Evolutionary conservation across 2,888 invertebrate species (phyloP).

Genomic region (Folsomia candida): DNA sequence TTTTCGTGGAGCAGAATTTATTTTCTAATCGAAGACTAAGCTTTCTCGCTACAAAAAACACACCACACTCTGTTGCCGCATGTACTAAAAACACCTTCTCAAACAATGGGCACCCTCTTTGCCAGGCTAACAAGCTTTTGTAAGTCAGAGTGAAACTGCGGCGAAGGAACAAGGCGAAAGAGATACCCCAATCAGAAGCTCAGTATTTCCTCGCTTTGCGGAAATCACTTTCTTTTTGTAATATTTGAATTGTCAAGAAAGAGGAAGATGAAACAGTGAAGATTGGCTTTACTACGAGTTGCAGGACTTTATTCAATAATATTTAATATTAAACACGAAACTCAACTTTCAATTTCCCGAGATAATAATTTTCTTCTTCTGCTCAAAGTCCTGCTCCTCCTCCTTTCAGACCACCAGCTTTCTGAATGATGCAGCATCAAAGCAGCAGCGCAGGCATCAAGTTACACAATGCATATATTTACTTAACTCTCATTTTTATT

Average conservation of each 20-base stretch:
- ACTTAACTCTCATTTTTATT: background rate
- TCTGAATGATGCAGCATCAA: background rate
- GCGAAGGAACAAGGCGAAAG: background rate
- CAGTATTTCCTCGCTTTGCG: background rate
- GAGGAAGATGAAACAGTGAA: background rate
- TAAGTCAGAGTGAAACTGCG: background rate
- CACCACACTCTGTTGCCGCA: no score
- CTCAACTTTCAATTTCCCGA: background rate
- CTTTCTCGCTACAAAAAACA: no score
- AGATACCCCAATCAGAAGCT: background rate
- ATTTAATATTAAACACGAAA: constrained; percentile 1
- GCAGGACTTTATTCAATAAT: background rate
- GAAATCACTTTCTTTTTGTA: constrained; percentile 1
- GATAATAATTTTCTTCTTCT: background rate
- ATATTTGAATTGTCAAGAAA: background rate
- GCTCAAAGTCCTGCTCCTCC: no score
- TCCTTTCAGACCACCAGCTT: background rate
- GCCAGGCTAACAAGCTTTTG: background rate
- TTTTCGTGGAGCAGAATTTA: no score
- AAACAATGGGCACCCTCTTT: background rate
- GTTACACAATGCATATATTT: background rate
- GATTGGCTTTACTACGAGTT: background rate
- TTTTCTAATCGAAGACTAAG: no score
- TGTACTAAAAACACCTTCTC: no score
- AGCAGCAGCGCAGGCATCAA: background rate